Evolutionary conservation across 2,113 vertebrate genomes (phyloP).

Genomic region (Dasypus novemcinctus): DNA sequence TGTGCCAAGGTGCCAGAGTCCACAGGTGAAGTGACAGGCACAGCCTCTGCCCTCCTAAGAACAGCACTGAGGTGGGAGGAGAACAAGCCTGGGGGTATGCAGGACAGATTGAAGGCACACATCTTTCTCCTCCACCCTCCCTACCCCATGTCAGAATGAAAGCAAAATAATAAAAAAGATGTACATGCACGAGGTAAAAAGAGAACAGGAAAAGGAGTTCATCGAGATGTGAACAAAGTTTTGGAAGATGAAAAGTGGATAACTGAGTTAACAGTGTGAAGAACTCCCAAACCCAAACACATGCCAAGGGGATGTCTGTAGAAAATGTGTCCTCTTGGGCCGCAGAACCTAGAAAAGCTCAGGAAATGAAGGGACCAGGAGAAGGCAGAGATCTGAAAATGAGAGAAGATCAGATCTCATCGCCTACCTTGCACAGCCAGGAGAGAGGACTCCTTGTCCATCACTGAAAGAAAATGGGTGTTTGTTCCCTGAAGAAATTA

Average conservation of each 20-base stretch:
- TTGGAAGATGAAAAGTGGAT: not conserved
- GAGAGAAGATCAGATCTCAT: not conserved
- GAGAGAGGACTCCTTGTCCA: not conserved
- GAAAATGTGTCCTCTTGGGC: not conserved
- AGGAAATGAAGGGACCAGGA: not conserved
- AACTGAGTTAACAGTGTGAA: rapidly evolving
- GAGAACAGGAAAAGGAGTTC: too few species aligned
- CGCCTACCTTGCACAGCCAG: not conserved
- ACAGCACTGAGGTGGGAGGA: not conserved
- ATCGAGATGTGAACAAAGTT: rapidly evolving
- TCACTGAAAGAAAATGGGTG: not conserved
- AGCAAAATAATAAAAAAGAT: not conserved
- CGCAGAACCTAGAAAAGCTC: too few species aligned
- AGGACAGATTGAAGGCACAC: rapidly evolving
- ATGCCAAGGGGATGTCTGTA: not conserved
- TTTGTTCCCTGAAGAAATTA: not conserved
- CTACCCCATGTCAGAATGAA: not conserved
- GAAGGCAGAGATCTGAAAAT: not conserved
- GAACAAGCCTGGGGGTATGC: too few species aligned
- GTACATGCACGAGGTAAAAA: not conserved
- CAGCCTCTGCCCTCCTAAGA: not conserved
- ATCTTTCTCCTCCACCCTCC: not conserved
- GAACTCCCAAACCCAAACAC: rapidly evolving
- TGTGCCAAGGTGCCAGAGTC: rapidly evolving
- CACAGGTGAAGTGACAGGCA: not conserved